phyloP scores from a whole-genome alignment of 2,888 invertebrate species.

The Calliscelio sp. region DNA sequence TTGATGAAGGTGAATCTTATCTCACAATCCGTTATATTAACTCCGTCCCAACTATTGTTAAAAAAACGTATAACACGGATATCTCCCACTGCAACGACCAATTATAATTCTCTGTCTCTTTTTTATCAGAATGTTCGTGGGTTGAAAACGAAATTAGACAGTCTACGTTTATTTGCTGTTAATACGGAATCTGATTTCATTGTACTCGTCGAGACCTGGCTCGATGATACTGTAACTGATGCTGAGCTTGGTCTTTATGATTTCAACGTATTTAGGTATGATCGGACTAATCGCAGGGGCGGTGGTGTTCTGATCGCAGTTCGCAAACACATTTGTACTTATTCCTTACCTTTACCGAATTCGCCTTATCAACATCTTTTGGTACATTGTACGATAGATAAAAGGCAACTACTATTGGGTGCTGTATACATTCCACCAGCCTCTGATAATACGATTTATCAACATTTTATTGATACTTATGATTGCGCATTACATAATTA shows the following conservation, averaged over 20 bases:
- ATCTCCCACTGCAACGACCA: background rate
- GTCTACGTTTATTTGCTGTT: background rate
- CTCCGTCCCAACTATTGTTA: background rate
- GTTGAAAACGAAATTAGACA: background rate
- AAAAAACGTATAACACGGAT: constrained; percentile 10
- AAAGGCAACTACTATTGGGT: background rate
- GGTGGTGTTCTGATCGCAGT: constrained; percentile 2
- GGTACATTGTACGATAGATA: background rate
- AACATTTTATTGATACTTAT: too few relatives aligned
- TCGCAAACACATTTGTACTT: background rate
- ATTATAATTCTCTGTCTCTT: background rate
- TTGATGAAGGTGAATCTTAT: background rate
- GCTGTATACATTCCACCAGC: background rate
- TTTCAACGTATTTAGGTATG: background rate
- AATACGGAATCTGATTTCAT: background rate
- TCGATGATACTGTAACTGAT: background rate
- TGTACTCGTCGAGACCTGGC: background rate
- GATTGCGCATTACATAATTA: too few relatives aligned
- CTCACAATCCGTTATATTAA: constrained; percentile 9
- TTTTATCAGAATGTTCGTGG: constrained; percentile 16
- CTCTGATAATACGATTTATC: too few relatives aligned
- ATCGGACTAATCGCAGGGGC: background rate
- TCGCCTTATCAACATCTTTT: background rate
- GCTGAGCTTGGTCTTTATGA: background rate
- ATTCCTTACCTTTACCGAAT: background rate